phyloP scores from a whole-genome alignment of 64 coral and sea anemone genomes.

The Montipora capricornis region DNA sequence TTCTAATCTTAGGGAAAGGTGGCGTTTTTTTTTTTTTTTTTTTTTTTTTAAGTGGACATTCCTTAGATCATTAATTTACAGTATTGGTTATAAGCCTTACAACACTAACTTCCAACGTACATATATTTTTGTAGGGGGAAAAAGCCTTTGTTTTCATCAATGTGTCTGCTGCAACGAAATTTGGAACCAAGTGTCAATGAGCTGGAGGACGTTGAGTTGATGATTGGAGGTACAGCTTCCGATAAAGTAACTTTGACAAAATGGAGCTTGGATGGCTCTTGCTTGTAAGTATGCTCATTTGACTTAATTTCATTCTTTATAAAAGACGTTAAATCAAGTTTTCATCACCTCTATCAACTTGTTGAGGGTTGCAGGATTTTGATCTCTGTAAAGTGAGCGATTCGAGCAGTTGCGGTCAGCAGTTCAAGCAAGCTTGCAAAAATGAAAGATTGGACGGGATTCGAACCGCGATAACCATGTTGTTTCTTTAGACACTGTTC shows the following conservation, averaged over 20 bases:
- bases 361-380: background rate
- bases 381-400: too few relatives aligned
- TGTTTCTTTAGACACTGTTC: too few relatives aligned
- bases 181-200: background rate
- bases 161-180: conserved; percentile 30
- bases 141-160: background rate
- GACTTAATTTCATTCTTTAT: background rate
- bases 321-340: background rate
- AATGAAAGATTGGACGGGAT: too few relatives aligned
- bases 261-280: conserved; percentile 44
- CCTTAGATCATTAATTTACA: too few relatives aligned
- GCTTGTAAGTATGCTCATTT: conserved; percentile 15
- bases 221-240: conserved; percentile 7
- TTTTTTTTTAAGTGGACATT: too few relatives aligned
- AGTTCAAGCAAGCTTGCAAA: too few relatives aligned
- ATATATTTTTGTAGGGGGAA: background rate
- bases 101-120: background rate
- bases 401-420: too few relatives aligned
- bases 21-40: too few relatives aligned
- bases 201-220: conserved; percentile 2
- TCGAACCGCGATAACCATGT: too few relatives aligned
- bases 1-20: too few relatives aligned
- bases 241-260: conserved; percentile 14
- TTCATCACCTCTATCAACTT: background rate
- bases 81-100: too few relatives aligned